Base-by-base conservation (phyloP, 2,113 vertebrate genomes). In the Arothron firmamentum region DNA sequence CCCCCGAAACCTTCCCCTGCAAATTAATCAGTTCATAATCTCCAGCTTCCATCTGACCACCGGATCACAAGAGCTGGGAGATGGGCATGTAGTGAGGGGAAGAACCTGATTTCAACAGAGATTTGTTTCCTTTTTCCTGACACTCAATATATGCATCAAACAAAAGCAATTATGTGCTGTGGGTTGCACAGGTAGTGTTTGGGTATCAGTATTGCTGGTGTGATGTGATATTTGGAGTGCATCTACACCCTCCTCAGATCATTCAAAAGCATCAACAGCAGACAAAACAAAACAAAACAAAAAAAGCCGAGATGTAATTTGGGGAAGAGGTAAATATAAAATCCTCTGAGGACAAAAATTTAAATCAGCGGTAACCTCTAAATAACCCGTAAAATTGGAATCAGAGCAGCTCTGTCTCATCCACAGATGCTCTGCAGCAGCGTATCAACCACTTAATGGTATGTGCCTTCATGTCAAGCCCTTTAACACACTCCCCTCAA, bases 11-110 rank as follows among this genome's bases (percentile, higher is more conserved):
- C 75, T 59, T 70, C 56, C 70, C 70, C 63, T 61, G 72, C 74
- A 80, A 86, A 86, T 82, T 66, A 81, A 87, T 82, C 78, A 74
- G 56, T 77, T 80, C 70, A 58, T 85, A 81, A 85, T 80, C 80
- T 84, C 58, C 19, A 2, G 34, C 34, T 38, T 70, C 41, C 66
- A 67, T 75, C 62, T 57, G 21, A 72, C 70, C 57, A 55, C 67
- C 78, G n/a, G 17, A 58, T 53, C 5, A 50, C 56, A 18, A 1
- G 18, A 28, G 55, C 56, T 18, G 46, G 57, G 52, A 16, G 49
- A n/a, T 21, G 23, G 16, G 3, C 55, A 51, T 59, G 71, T 49
- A 58, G 52, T 6, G 21, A 72, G 59, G 53, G 60, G 25, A 25
- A 5, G 3, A 47, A 52, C 53, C 25, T 0, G 13, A 45, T 53